Percentiles rank a stretch among this genome's conserved stretches.
These are phyloP conservation scores for Agriopis marginaria DNA, from an alignment of 2,888 invertebrate species.

Conservation along the genomic window DNA sequence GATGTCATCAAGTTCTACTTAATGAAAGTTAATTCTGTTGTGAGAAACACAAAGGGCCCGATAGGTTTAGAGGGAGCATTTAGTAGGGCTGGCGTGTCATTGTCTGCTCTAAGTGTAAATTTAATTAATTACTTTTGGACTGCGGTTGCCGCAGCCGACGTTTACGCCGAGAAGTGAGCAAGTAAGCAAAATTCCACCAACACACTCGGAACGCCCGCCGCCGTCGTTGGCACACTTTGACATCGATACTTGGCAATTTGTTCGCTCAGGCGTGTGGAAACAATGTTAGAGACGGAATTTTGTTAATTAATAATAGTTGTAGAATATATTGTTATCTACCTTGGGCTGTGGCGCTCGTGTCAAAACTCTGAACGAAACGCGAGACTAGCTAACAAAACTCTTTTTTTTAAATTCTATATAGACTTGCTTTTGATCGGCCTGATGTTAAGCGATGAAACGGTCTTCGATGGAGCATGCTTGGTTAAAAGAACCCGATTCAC, in stretches of 20 bases:
- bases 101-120: constrained; percentile 58
- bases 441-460: too few species aligned
- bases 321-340: constrained; percentile 7
- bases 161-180: constrained; percentile 38
- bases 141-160: constrained; percentile 45
- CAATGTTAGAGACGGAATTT: constrained; percentile 21
- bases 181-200: constrained; percentile 39
- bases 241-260: constrained; percentile 37
- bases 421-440: too few species aligned
- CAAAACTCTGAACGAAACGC: constrained; percentile 1
- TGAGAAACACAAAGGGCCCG: constrained; percentile 51
- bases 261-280: constrained; percentile 13
- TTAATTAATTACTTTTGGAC: constrained; percentile 60
- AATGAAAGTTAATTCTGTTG: constrained; percentile 55
- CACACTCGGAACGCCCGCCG: constrained; percentile 23
- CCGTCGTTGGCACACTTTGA: constrained; percentile 29
- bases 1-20: constrained; percentile 46
- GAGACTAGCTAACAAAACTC: neutral
- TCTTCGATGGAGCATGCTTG: too few species aligned
- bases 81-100: constrained; percentile 46
- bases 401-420: too few species aligned
- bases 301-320: constrained; percentile 29
- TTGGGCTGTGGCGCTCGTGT: neutral
- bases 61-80: constrained; percentile 50
- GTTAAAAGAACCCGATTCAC: too few species aligned